Evolutionary conservation across 2,888 invertebrate genomes (phyloP).

Genomic region (Drosophila vallismaia): DNA sequence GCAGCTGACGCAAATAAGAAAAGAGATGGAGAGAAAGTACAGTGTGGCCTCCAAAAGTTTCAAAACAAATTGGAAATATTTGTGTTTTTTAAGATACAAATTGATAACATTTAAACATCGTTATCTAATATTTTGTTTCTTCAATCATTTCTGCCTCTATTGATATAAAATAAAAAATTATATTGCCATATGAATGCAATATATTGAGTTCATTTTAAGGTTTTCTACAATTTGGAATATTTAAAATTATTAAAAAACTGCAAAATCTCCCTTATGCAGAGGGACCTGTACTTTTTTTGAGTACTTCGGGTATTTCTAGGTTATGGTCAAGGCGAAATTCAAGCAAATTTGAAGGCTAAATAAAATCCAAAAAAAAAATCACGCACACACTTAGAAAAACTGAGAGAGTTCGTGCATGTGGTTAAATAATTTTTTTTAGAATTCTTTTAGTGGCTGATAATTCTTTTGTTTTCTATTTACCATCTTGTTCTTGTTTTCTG

Average conservation of each 20-base stretch:
- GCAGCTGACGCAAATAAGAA: constrained; percentile 39
- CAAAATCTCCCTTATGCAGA: neutral
- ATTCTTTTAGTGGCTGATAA: constrained; percentile 42
- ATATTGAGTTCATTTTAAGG: too few species aligned
- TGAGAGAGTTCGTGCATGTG: constrained; percentile 14
- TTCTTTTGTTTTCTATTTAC: constrained; percentile 32
- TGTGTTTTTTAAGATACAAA: neutral
- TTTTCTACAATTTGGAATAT: neutral
- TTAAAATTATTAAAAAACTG: neutral
- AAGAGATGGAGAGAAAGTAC: constrained; percentile 18
- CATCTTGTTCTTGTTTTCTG: constrained; percentile 10
- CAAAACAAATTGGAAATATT: neutral
- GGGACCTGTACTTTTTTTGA: constrained; percentile 14
- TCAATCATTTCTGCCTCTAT: too few species aligned
- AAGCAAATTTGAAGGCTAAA: constrained; percentile 69
- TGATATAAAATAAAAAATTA: too few species aligned
- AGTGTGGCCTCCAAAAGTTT: constrained; percentile 4
- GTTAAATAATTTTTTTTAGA: constrained; percentile 33
- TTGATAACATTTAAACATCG: too few species aligned
- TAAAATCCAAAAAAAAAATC: constrained; percentile 13
- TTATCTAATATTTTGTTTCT: too few species aligned
- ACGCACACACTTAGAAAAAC: constrained; percentile 9
- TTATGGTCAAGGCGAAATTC: constrained; percentile 72
- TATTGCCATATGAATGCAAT: neutral
- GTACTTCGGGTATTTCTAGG: constrained; percentile 60